Conservation (phyloP, 2,113 vertebrate genomes). For the Tenrec ecaudatus region DNA sequence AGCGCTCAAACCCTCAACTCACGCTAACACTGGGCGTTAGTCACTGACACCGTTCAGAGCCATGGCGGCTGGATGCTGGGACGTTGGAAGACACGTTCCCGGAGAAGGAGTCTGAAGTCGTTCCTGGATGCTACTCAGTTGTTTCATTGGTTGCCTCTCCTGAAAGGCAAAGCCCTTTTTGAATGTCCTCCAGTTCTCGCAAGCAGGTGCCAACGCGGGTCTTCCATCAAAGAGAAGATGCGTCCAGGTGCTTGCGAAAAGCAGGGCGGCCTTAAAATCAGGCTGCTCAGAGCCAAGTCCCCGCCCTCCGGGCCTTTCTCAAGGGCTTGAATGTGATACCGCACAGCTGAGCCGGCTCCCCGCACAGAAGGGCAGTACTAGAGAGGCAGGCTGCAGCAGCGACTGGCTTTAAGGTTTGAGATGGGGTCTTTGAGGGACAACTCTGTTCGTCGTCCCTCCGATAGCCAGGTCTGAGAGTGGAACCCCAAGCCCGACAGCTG, state of each 20-base stretch:
- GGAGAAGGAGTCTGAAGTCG: not conserved
- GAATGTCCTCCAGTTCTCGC: not conserved
- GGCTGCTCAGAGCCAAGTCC: conserved; percentile 28
- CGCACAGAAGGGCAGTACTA: not conserved
- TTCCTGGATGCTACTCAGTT: not conserved
- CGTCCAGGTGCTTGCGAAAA: not conserved
- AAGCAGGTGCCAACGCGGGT: not conserved
- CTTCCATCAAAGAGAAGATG: not conserved
- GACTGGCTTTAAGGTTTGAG: not conserved
- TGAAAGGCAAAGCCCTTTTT: not conserved
- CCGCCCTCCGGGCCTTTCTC: conserved; percentile 11
- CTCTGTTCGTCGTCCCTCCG: not conserved
- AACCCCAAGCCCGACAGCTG: not conserved
- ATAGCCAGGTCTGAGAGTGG: not conserved
- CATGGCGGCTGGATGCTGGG: too few relatives aligned
- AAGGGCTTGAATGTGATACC: not conserved
- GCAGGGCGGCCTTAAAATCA: not conserved
- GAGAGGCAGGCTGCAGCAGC: not conserved
- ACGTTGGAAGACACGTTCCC: not conserved
- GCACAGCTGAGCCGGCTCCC: not conserved
- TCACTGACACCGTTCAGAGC: too few relatives aligned
- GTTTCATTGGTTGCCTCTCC: not conserved
- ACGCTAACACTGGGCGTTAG: not conserved
- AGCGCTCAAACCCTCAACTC: too few relatives aligned
- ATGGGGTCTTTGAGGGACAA: conserved; percentile 14